Base-by-base conservation (phyloP, 2,888 invertebrate species). In the Gandaritis pyraliata region DNA sequence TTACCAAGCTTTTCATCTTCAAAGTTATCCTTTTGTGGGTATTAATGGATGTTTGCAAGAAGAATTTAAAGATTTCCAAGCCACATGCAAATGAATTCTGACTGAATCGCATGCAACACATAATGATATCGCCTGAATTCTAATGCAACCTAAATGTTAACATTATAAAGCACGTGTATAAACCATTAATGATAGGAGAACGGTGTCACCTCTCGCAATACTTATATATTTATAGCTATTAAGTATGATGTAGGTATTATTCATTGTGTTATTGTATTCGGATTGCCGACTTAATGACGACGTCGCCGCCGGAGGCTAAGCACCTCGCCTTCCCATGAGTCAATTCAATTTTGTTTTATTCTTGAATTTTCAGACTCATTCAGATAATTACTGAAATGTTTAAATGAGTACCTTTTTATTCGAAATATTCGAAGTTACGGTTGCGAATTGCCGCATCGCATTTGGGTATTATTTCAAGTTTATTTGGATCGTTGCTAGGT, bases 121-220 rank as follows among this genome's bases (percentile, higher is more conserved):
- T n/a, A n/a, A n/a, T 23, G 23, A 23, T 41, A 18, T 47, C 30
- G 15, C 16, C 52, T 47, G 54, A 16, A 45, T 53, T 45, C 16
- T 30, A 52, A 46, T 49, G 15, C 47, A 23, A 54, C 45, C 16
- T 6, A 41, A 39, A 33, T 57, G 41, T 60, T 53, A 50, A 41
- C 58, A 60, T 57, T 47, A 58, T 57, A 56, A 64, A 56, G 45
- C 65, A 65, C 66, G 65, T 69, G 61, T 66, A 54, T 12, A 60
- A 57, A 39, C 52, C 57, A 52, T 59, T 57, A 55, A 43, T 52
- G 47, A 65, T 66, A 64, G 61, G 64, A 63, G 63, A 61, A 63
- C 48, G 51, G 59, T 63, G 61, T 65, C 48, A 57, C 54, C 54
- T 63, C 64, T 63, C 18, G 56, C 64, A 63, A 65, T 45, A 38